Evolutionary conservation across 2,888 invertebrate species (phyloP).

Genomic region (Trypoxylon attenuatum): DNA sequence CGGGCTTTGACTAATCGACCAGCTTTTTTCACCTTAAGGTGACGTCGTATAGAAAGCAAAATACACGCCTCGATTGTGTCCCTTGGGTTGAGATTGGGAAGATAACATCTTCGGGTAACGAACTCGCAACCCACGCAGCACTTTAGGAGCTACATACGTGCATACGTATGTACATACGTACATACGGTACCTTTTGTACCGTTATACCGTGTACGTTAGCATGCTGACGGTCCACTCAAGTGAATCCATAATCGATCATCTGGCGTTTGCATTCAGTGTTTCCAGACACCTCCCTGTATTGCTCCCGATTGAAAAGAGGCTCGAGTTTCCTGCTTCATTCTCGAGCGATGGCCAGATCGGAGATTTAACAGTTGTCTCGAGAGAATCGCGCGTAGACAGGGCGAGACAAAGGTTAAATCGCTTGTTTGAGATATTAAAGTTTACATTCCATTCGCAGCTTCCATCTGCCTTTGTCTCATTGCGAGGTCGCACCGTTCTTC

Average conservation of each 20-base stretch:
- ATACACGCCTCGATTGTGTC: conserved; percentile 7
- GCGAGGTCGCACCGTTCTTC: no score
- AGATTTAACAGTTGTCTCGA: conserved; percentile 4
- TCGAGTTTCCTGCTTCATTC: no score
- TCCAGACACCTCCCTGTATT: conserved; percentile 1
- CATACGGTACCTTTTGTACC: conserved; percentile 13
- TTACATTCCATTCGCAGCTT: conserved; percentile 11
- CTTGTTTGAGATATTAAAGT: conserved; percentile 18
- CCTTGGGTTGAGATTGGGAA: conserved; percentile 2
- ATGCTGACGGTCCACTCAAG: conserved; percentile 7
- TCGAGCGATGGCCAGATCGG: not conserved
- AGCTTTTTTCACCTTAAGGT: no score
- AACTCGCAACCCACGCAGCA: conserved; percentile 37
- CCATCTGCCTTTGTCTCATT: no score
- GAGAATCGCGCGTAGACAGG: not conserved
- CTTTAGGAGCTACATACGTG: not conserved
- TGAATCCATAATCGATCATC: conserved; percentile 25
- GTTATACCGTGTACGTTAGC: conserved; percentile 33
- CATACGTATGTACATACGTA: no score
- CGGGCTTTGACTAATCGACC: no score
- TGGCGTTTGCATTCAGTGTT: conserved; percentile 11
- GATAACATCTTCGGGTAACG: conserved; percentile 22
- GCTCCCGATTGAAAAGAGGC: not conserved
- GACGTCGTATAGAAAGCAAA: conserved; percentile 1
- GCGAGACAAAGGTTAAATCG: conserved; percentile 27